Conservation (phyloP, 2,113 vertebrate genomes). For the Oncorhynchus masou region DNA sequence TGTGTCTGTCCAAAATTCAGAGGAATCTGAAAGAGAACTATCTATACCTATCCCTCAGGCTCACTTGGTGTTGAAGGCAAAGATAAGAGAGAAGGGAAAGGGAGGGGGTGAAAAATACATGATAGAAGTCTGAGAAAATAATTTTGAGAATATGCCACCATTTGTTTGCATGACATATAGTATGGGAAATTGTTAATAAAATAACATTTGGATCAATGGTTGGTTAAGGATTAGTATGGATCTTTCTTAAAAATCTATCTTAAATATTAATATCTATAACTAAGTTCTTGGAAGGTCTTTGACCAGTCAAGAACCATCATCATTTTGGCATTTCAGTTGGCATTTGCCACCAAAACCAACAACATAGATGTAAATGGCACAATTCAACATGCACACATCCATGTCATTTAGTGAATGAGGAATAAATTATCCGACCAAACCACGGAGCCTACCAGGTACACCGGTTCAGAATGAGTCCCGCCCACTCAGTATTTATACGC, state of each 20-base stretch:
- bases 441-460: background rate
- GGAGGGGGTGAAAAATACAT: conserved; percentile 15
- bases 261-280: too few relatives aligned
- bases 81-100: conserved; percentile 47
- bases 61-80: conserved; percentile 32
- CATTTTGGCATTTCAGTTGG: too few relatives aligned
- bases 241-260: too few relatives aligned
- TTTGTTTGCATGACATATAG: background rate
- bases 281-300: too few relatives aligned
- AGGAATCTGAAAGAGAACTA: conserved; percentile 10
- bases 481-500: conserved; percentile 72
- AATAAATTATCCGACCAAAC: too few relatives aligned
- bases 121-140: conserved; percentile 36
- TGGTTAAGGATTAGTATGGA: background rate
- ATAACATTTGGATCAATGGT: conserved; percentile 18
- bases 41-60: conserved; percentile 34
- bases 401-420: too few relatives aligned
- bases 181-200: background rate
- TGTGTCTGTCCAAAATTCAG: conserved; percentile 17
- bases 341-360: too few relatives aligned
- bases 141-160: conserved; percentile 19
- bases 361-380: too few relatives aligned
- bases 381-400: too few relatives aligned
- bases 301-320: too few relatives aligned
- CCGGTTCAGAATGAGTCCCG: conserved; percentile 41